Evolutionary conservation across 2,797 vertebrate species (phyloP), one percentile per base, ranked within the genome.

Genomic region (Gephyroberyx darwinii): DNA sequence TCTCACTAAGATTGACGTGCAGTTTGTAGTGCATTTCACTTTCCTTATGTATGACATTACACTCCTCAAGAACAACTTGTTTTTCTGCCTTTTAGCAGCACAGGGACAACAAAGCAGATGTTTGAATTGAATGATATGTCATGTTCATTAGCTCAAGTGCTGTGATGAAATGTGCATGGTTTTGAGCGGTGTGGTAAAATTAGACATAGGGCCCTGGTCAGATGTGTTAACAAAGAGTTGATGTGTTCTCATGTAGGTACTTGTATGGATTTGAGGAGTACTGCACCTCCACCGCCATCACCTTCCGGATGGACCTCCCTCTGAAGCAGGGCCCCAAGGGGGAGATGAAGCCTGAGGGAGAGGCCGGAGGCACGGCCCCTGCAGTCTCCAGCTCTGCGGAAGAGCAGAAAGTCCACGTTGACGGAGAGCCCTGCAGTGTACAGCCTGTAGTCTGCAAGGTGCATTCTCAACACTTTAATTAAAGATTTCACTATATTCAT

Each of bases 191-290:
- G 26, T 10, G 26, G 8, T 52, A n/a, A 55, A 54, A 17, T 50
- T 4, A 10, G 33, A 62, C 26, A 35, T 26, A 16, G 0, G 17
- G 9, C 14, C 53, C 43, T 67, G 62, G 31, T 55, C 58, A 16
- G 10, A 35, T 20, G 0, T 71, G 19, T 68, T 81, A 30, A 77
- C 4, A 2, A 59, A 5, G 1, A 48, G 12, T 62, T 57, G 22
- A 39, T 75, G 52, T 80, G 59, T 75, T 71, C 16, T 74, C 35
- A 5, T 69, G 22, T 80, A 95, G 94, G 85, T 95, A 95, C 87
- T 84, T 95, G 64, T 86, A 93, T 54, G 94, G 94, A 60, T 95
- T 95, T 73, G 94, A 95, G 84, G 93, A 94, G 61, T 95, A 94
- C 88, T 95, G 94, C 86, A 90, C 90, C 70, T 95, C 94, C 65